Evolutionary conservation across 2,797 vertebrate genomes (phyloP), one percentile per base, ranked within the genome.

Genomic region (Spinus pinus): DNA sequence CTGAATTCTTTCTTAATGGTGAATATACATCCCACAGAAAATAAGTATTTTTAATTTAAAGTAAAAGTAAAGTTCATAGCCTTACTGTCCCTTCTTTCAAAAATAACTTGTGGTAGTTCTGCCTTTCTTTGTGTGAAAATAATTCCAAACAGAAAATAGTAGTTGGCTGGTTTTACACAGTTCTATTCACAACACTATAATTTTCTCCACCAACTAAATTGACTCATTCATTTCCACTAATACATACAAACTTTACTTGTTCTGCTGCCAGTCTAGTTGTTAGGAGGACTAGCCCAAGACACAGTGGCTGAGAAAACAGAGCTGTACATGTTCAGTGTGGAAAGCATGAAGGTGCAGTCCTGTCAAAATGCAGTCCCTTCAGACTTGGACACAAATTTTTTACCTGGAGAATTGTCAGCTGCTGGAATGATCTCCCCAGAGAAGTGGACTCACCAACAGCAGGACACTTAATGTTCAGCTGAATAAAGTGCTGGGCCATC

Each of bases 151-250:
- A 92, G 88, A 95, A 96, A 92, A 77, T 72, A 95, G 90, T 69
- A 71, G 56, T 87, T 95, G 93, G 94, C 91, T 87, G 87, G 20
- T 93, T 94, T 93, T 95, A 69, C 54, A 66, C 56, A 60, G 53
- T 86, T 94, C 77, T 90, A n/a, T 81, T 95, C 53, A 88, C 82
- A 95, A 71, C n/a, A 28, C 54, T 78, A 17, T 91, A 78, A 92
- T 96, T 96, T 96, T 96, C 73, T 95, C 78, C 86, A 93, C 80
- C 61, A 61, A 72, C 83, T 93, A 86, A 92, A 94, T 84, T 90
- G 83, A 96, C 86, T 96, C 86, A 93, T 88, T 95, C 53, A 78
- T 95, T 96, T 93, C 73, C 66, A 37, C 70, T 92, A 88, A 92
- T 79, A 53, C 81, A 51, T 65, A 65, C 77, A 58, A 93, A 91